Percentiles rank a stretch among this genome's conserved stretches.
Conservation (phyloP, 2,888 invertebrate species). For the Leucophora obtusa region DNA sequence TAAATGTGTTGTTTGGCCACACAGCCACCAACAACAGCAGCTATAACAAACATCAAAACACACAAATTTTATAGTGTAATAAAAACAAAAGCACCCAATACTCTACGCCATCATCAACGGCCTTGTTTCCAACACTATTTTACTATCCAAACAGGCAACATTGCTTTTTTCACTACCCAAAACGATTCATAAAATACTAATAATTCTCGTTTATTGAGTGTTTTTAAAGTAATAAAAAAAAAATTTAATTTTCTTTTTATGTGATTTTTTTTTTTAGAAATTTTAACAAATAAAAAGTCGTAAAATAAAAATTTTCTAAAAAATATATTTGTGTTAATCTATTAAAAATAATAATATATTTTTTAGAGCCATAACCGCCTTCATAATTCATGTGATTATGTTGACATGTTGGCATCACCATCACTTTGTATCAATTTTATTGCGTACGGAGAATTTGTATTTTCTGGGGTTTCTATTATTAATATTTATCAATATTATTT, state of each 20-base stretch:
- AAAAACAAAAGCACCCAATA: background rate
- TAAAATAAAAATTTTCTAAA: slow-evolving; percentile 3
- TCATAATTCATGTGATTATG: slow-evolving; percentile 25
- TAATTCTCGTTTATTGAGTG: slow-evolving; percentile 49
- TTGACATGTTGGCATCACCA: slow-evolving; percentile 24
- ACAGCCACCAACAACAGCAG: background rate
- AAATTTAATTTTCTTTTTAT: slow-evolving; percentile 8
- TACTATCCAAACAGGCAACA: slow-evolving; percentile 4
- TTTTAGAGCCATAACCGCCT: background rate
- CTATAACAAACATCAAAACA: background rate
- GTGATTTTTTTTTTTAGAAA: background rate
- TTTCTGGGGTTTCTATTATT: background rate
- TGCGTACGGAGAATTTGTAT: slow-evolving; percentile 1
- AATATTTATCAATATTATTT: slow-evolving; percentile 18
- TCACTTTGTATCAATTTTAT: slow-evolving; percentile 16
- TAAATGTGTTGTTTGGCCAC: background rate
- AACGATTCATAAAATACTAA: slow-evolving; percentile 32
- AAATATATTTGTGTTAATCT: background rate
- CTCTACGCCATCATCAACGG: background rate
- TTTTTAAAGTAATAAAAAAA: slow-evolving; percentile 54
- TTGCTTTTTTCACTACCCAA: slow-evolving; percentile 21
- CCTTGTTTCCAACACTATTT: background rate
- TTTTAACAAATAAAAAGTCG: slow-evolving; percentile 7
- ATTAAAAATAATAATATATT: background rate
- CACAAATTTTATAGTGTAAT: slow-evolving; percentile 1